These are phyloP conservation scores for Jacana jacana DNA, from an alignment of 2,113 vertebrate genomes.

Conservation along the genomic window DNA sequence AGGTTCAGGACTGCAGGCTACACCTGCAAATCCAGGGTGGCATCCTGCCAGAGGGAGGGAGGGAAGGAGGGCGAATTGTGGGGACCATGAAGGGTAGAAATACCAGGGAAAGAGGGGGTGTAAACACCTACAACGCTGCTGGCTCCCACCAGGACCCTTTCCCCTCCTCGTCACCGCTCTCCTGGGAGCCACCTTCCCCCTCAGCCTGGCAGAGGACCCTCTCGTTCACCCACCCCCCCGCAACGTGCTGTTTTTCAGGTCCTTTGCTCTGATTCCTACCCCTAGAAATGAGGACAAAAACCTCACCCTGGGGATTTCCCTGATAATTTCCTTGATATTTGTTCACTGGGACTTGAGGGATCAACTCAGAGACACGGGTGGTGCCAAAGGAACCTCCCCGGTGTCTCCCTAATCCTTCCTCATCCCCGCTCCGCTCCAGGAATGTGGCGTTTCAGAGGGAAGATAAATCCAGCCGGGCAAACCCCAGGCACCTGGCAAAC, in stretches of 20 bases:
- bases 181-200: background rate
- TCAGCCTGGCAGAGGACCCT: background rate
- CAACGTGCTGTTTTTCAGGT: background rate
- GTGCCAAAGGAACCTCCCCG: background rate
- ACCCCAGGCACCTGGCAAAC: background rate
- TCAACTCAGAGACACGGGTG: background rate
- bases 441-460: background rate
- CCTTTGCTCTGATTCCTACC: background rate
- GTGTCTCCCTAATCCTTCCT: no score
- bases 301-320: background rate
- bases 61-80: background rate
- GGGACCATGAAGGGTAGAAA: background rate
- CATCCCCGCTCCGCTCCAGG: background rate
- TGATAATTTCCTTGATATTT: background rate
- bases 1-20: background rate
- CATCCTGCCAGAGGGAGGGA: background rate
- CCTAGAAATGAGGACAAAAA: background rate
- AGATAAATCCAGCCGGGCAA: background rate
- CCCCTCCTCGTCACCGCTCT: background rate
- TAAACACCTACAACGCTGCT: background rate
- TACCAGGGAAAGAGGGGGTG: rapidly evolving
- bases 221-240: background rate
- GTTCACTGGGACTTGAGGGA: background rate
- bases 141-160: background rate
- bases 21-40: background rate